phyloP scores from a whole-genome alignment of 1,140 invertebrate species.

The Neomicropteryx cornuta region DNA sequence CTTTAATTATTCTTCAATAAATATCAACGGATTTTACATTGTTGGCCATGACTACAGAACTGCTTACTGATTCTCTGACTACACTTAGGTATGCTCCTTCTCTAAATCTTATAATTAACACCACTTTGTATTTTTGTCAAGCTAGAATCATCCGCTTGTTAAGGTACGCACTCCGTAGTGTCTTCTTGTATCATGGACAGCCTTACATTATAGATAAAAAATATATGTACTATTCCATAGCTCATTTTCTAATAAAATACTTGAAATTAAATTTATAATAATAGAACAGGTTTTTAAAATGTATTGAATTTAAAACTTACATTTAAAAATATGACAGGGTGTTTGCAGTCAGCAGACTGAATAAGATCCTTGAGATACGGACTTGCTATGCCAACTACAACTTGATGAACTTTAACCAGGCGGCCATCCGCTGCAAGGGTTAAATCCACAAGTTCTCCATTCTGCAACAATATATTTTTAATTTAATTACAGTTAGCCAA shows the following conservation, averaged over 20 bases:
- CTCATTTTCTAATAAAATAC: no score
- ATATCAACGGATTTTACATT: conserved; percentile 8
- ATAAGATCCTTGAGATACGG: conserved; percentile 62
- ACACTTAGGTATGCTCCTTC: no score
- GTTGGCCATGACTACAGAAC: conserved; percentile 11
- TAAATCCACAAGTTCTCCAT: conserved; percentile 59
- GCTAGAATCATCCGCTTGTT: no score
- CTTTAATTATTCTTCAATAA: no score
- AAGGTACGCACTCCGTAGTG: no score
- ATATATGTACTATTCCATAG: no score
- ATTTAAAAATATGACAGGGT: conserved; percentile 56
- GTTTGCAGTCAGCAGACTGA: conserved; percentile 57
- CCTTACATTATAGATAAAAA: no score
- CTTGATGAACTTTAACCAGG: conserved; percentile 59
- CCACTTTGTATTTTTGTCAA: no score
- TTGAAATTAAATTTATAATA: conserved; percentile 6
- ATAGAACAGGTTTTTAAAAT: background rate
- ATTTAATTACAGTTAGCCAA: background rate
- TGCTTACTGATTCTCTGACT: no score
- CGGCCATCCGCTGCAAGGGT: conserved; percentile 61
- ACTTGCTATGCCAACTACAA: conserved; percentile 57
- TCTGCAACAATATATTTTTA: conserved; percentile 30
- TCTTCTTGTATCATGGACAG: no score
- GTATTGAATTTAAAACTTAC: no score
- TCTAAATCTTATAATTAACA: no score